These are phyloP conservation scores for Autographa pulchrina DNA, from an alignment of 2,888 invertebrate genomes.

Conservation along the genomic window DNA sequence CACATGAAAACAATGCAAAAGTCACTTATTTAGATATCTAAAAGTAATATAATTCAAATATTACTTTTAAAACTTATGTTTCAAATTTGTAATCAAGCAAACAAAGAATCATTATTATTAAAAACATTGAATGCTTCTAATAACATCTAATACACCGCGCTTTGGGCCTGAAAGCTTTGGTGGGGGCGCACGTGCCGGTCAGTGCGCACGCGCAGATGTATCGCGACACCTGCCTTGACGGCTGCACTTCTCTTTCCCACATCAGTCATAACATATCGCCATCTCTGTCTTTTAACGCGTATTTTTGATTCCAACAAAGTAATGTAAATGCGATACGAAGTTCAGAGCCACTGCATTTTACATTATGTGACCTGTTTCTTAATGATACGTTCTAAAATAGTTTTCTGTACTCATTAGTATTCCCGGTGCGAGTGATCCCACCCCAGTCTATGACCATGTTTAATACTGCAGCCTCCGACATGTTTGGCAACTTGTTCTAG, in stretches of 20 bases:
- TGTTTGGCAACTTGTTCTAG: conserved; percentile 77
- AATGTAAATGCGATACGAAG: conserved; percentile 69
- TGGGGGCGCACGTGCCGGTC: conserved; percentile 84
- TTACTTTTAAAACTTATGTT: no score
- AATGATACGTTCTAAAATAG: conserved; percentile 84
- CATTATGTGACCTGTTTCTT: conserved; percentile 86
- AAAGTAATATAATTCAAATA: no score
- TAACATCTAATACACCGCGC: conserved; percentile 37
- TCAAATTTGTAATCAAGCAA: background rate
- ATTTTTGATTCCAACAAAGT: conserved; percentile 83
- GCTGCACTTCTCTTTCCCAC: conserved; percentile 74
- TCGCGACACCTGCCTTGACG: conserved; percentile 84
- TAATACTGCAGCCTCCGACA: conserved; percentile 70
- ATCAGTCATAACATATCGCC: conserved; percentile 60
- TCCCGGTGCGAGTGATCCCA: conserved; percentile 70
- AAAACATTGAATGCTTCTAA: conserved; percentile 26
- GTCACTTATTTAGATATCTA: no score
- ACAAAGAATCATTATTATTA: background rate
- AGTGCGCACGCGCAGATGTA: conserved; percentile 86
- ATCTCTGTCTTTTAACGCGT: conserved; percentile 71
- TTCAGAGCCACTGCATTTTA: conserved; percentile 79
- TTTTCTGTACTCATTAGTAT: conserved; percentile 81
- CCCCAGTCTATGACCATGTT: conserved; percentile 78
- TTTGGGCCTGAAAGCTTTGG: conserved; percentile 73
- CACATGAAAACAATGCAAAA: no score